These are phyloP conservation scores for Drosophila meridiana DNA, from an alignment of 2,888 invertebrate species.

Conservation along the genomic window DNA sequence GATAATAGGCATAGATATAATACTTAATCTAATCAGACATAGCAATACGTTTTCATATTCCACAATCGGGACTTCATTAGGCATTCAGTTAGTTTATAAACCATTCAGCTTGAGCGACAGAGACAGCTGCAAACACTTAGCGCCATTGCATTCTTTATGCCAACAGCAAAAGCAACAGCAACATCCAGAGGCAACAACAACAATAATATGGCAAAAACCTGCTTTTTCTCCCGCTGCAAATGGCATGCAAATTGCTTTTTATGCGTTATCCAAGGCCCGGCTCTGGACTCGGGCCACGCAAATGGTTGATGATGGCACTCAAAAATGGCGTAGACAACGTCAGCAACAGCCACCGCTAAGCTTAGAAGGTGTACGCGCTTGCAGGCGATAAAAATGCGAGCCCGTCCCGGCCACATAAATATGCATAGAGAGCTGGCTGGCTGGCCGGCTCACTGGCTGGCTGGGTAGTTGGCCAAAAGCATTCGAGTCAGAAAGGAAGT, in stretches of 20 bases:
- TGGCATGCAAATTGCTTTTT: slow-evolving; percentile 81
- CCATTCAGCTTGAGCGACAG: slow-evolving; percentile 47
- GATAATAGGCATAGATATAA: background rate
- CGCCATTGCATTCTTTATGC: slow-evolving; percentile 72
- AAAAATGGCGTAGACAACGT: slow-evolving; percentile 75
- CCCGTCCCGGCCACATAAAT: slow-evolving; percentile 66
- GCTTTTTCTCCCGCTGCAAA: slow-evolving; percentile 68
- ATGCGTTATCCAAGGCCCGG: slow-evolving; percentile 65
- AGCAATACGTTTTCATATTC: slow-evolving; percentile 47
- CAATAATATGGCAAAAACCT: slow-evolving; percentile 58
- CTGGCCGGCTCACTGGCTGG: slow-evolving; percentile 28
- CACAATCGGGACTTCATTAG: slow-evolving; percentile 48
- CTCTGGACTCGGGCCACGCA: slow-evolving; percentile 40
- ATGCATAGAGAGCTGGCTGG: slow-evolving; percentile 69
- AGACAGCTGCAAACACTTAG: slow-evolving; percentile 64
- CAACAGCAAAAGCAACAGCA: slow-evolving; percentile 36
- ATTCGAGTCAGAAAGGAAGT: slow-evolving; percentile 55
- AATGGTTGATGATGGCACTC: slow-evolving; percentile 79
- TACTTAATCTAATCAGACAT: slow-evolving; percentile 25
- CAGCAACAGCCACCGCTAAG: slow-evolving; percentile 46
- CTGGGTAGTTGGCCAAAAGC: slow-evolving; percentile 28
- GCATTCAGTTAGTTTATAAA: slow-evolving; percentile 38
- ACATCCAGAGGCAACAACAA: background rate
- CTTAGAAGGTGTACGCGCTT: slow-evolving; percentile 69
- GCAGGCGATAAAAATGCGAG: slow-evolving; percentile 64